These are phyloP conservation scores for Psilanteris sp. DNA, from an alignment of 1,140 invertebrate species.

Conservation along the genomic window DNA sequence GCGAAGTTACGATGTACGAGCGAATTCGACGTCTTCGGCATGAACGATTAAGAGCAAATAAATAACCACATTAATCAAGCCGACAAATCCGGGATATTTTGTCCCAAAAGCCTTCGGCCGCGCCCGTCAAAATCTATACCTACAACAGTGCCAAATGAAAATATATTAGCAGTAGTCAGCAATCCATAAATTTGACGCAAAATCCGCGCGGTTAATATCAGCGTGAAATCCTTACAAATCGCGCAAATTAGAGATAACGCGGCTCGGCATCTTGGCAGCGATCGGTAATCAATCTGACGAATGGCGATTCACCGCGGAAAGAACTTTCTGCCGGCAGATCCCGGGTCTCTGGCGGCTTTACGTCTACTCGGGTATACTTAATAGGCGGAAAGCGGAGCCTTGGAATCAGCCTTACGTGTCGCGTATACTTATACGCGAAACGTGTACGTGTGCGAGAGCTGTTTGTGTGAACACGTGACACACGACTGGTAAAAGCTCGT, in stretches of 20 bases:
- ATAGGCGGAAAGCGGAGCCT: constrained; percentile 55
- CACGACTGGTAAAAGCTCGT: constrained; percentile 57
- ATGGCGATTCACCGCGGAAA: constrained; percentile 14
- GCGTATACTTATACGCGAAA: constrained; percentile 54
- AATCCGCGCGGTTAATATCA: constrained; percentile 10
- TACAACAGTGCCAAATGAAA: not conserved
- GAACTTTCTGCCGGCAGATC: constrained; percentile 35
- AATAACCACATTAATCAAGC: not conserved
- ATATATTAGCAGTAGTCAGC: not conserved
- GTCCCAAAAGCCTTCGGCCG: constrained; percentile 1
- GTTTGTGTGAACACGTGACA: constrained; percentile 50
- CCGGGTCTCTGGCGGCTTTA: constrained; percentile 47
- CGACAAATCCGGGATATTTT: not conserved
- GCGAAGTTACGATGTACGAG: no score
- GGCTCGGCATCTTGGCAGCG: not conserved
- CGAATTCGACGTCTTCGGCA: no score
- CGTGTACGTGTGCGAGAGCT: constrained; percentile 15
- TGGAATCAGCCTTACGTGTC: constrained; percentile 63
- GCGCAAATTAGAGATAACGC: constrained; percentile 15
- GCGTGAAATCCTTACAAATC: constrained; percentile 21
- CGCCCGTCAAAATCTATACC: constrained; percentile 5
- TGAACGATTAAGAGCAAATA: not conserved
- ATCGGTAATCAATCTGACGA: constrained; percentile 36
- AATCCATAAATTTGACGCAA: constrained; percentile 5
- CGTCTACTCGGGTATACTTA: constrained; percentile 61